phyloP scores from a whole-genome alignment of 30 jellyfish, hydroid and myxozoan genomes.

The Morbakka virulenta region DNA sequence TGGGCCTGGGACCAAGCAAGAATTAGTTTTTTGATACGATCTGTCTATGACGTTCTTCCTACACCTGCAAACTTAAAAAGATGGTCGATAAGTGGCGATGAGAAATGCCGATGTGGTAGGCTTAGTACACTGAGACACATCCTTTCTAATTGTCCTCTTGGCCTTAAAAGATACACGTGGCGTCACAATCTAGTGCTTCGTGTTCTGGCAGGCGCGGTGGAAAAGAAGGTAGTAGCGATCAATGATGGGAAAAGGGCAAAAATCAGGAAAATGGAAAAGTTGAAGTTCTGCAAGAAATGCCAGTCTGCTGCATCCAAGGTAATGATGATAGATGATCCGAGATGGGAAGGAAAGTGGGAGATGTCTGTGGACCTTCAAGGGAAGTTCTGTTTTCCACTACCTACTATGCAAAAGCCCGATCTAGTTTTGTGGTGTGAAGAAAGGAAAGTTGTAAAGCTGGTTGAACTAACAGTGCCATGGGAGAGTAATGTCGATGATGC shows the following conservation, averaged over 20 bases:
- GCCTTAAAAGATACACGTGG: conserved; percentile 7
- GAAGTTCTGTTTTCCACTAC: not conserved
- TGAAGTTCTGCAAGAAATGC: not conserved
- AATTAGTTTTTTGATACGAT: not conserved
- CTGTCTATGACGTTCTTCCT: not conserved
- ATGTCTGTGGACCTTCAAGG: not conserved
- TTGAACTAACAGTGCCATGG: conserved; percentile 7
- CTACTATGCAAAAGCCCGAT: not conserved
- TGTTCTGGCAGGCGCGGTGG: not conserved
- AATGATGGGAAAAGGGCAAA: conserved; percentile 5
- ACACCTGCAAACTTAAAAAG: not conserved
- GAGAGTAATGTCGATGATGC: conserved; percentile 9
- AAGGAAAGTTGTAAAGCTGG: conserved; percentile 1
- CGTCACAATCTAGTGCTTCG: conserved; percentile 3
- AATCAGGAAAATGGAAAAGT: not conserved
- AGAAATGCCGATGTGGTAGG: not conserved
- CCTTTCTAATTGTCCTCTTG: conserved; percentile 3
- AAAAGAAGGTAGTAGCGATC: not conserved
- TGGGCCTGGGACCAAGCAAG: conserved; percentile 2
- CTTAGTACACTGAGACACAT: not conserved
- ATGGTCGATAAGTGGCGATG: not conserved
- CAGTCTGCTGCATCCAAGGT: not conserved
- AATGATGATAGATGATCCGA: not conserved
- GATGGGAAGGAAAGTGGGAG: conserved; percentile 2
- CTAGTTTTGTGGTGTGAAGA: conserved; percentile 5